These are phyloP conservation scores for Oscheius sp. DNA, from an alignment of 1,140 invertebrate species.

Conservation along the genomic window DNA sequence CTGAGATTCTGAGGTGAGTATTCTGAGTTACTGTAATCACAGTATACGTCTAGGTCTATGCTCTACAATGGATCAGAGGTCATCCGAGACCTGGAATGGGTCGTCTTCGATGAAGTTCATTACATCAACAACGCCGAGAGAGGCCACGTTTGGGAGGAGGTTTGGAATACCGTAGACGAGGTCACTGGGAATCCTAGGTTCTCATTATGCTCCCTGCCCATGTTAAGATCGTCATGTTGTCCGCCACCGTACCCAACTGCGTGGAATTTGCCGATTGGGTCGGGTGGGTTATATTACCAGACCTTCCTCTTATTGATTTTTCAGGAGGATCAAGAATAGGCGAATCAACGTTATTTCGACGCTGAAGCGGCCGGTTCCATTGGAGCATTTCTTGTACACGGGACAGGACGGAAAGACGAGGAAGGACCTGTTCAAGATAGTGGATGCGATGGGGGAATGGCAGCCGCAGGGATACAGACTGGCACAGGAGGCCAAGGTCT, in stretches of 20 bases:
- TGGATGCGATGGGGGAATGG: conserved; percentile 73
- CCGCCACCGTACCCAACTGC: conserved; percentile 95
- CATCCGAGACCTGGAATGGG: conserved; percentile 92
- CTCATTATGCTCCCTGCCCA: conserved; percentile 88
- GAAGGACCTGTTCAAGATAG: conserved; percentile 78
- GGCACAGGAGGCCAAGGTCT: conserved; percentile 70
- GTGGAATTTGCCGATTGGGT: conserved; percentile 96
- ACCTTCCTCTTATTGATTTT: conserved; percentile 32
- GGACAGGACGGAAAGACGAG: conserved; percentile 78
- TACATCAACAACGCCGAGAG: conserved; percentile 97
- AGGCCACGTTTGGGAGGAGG: conserved; percentile 99
- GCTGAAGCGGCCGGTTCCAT: conserved; percentile 84
- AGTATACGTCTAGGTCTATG: conserved; percentile 72
- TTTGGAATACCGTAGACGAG: conserved; percentile 61
- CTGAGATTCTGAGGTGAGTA: conserved; percentile 81
- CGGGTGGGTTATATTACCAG: conserved; percentile 67
- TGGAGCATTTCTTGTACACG: conserved; percentile 82
- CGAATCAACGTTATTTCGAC: conserved; percentile 95
- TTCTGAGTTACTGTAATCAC: not conserved
- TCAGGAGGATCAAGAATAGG: conserved; percentile 76
- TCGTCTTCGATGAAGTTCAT: conserved; percentile 99
- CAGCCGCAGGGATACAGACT: conserved; percentile 64
- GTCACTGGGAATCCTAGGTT: conserved; percentile 11
- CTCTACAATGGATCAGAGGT: conserved; percentile 91
- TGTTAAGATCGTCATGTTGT: conserved; percentile 92